phyloP scores from a whole-genome alignment of 1,140 invertebrate genomes.

The Calosoma granatense region DNA sequence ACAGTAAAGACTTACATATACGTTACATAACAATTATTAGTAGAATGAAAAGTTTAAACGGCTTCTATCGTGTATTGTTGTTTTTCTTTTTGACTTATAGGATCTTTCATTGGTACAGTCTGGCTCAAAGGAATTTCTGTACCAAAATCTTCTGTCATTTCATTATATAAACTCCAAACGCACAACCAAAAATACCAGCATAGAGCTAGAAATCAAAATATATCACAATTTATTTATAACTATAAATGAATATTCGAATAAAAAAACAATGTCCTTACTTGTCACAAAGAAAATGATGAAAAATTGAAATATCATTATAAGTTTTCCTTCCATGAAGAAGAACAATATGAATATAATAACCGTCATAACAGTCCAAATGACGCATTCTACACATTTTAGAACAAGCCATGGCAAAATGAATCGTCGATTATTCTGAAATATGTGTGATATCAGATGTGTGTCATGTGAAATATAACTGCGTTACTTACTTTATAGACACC shows the following conservation, averaged over 20 bases:
- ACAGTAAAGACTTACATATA: neutral
- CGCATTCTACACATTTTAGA: neutral
- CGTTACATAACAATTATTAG: neutral
- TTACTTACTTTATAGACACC: neutral
- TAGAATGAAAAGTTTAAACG: neutral
- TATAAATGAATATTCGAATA: neutral
- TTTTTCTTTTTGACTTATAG: no score
- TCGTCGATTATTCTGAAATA: neutral
- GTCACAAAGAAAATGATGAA: neutral
- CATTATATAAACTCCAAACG: conserved; percentile 5
- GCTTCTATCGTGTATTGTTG: neutral
- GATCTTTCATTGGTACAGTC: no score
- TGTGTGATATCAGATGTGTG: neutral
- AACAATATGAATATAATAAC: neutral
- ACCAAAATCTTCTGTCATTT: neutral
- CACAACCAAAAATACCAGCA: neutral
- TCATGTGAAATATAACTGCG: neutral
- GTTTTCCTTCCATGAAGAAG: neutral
- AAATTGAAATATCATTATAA: neutral
- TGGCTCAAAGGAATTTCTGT: neutral
- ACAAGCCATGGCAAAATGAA: neutral
- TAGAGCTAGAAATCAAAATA: neutral
- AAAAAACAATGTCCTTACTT: neutral
- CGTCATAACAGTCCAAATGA: neutral
- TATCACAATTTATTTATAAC: neutral